Evolutionary conservation across 2,888 invertebrate species (phyloP).

Genomic region (Dolichomitus sp.): DNA sequence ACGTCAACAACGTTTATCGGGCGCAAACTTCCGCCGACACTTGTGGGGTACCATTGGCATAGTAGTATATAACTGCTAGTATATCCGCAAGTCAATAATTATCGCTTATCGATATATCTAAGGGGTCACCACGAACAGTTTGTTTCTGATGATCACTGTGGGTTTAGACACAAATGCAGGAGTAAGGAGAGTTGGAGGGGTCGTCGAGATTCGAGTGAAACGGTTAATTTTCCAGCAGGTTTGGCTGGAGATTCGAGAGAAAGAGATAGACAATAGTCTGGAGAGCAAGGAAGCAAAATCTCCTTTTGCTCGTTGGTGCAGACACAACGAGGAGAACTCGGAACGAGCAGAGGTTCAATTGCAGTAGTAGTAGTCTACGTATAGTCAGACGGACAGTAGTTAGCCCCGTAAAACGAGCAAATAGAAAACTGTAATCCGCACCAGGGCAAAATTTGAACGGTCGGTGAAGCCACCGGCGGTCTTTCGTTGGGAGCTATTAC

Average conservation of each 20-base stretch:
- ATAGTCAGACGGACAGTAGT: conserved; percentile 57
- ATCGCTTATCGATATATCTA: conserved; percentile 45
- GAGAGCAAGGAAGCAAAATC: conserved; percentile 27
- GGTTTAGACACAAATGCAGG: background rate
- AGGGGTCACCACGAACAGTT: conserved; percentile 16
- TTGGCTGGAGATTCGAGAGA: conserved; percentile 16
- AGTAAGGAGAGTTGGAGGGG: conserved; percentile 14
- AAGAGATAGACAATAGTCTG: conserved; percentile 10
- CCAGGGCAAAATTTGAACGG: conserved; percentile 61
- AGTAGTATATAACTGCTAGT: conserved; percentile 14
- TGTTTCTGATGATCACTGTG: conserved; percentile 17
- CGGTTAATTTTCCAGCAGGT: conserved; percentile 50
- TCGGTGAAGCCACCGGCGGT: conserved; percentile 38
- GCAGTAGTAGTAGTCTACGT: conserved; percentile 57
- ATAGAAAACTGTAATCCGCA: conserved; percentile 65
- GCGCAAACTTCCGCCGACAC: conserved; percentile 42
- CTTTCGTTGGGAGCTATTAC: conserved; percentile 53
- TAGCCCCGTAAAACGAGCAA: conserved; percentile 62
- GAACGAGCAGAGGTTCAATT: conserved; percentile 22
- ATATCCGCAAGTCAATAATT: conserved; percentile 43
- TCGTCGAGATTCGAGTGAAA: conserved; percentile 37
- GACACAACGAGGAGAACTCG: conserved; percentile 40
- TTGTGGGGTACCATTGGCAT: conserved; percentile 10
- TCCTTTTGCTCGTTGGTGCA: conserved; percentile 14
- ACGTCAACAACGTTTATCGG: conserved; percentile 56